These are phyloP conservation scores for Anodontia alba DNA, from an alignment of 2,888 invertebrate genomes.

Conservation along the genomic window DNA sequence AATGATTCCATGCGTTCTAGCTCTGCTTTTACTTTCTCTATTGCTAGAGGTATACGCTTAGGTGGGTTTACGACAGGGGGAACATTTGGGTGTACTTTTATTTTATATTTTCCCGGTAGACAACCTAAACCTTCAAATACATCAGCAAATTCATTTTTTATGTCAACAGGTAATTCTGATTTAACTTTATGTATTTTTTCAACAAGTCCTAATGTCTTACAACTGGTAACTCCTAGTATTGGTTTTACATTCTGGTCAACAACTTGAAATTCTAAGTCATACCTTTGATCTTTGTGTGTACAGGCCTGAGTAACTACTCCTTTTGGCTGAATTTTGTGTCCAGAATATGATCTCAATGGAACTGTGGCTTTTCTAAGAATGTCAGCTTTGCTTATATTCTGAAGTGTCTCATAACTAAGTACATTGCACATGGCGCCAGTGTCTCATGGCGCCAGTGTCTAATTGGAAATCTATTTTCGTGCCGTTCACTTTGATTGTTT, in stretches of 20 bases:
- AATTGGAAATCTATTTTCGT: neutral
- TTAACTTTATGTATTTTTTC: slow-evolving; percentile 18
- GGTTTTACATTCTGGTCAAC: slow-evolving; percentile 29
- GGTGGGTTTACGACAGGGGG: slow-evolving; percentile 38
- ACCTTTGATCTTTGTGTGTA: slow-evolving; percentile 16
- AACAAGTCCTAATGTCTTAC: slow-evolving; percentile 23
- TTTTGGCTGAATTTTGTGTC: slow-evolving; percentile 16
- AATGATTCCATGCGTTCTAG: slow-evolving; percentile 43
- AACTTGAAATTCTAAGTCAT: slow-evolving; percentile 30
- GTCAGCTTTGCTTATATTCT: neutral
- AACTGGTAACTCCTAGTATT: slow-evolving; percentile 27
- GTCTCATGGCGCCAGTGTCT: no score
- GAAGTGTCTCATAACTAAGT: neutral
- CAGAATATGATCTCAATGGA: slow-evolving; percentile 25
- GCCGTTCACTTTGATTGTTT: neutral
- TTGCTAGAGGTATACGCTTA: slow-evolving; percentile 15
- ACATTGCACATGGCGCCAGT: neutral
- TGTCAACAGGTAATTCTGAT: neutral
- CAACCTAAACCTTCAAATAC: slow-evolving; percentile 37
- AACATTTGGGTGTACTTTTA: slow-evolving; percentile 26
- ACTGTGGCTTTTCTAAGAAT: neutral
- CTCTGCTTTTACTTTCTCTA: slow-evolving; percentile 47
- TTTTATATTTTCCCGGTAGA: slow-evolving; percentile 34
- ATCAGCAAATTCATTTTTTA: slow-evolving; percentile 18
- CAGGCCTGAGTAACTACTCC: neutral